phyloP scores from a whole-genome alignment of 2,797 vertebrate species.

The Uromys caudimaculatus region DNA sequence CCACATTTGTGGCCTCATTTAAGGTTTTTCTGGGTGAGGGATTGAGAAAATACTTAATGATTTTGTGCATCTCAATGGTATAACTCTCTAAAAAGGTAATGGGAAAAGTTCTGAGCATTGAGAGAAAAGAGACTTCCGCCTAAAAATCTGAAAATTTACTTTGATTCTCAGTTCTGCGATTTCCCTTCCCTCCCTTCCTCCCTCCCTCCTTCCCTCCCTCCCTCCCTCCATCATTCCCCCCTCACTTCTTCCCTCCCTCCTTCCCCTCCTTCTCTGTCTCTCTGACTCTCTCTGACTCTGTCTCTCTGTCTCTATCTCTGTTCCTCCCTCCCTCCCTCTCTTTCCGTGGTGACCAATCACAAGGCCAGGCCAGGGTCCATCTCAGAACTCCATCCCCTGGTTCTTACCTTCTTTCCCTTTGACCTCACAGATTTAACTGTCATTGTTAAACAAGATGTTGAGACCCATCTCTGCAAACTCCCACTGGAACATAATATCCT shows the following conservation, averaged over 20 bases:
- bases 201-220: rapidly evolving
- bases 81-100: conserved; percentile 1
- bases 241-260: rapidly evolving
- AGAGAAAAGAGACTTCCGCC: conserved; percentile 9
- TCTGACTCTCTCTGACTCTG: no score
- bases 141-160: conserved; percentile 12
- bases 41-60: neutral
- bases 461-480: neutral
- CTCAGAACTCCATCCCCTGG: neutral
- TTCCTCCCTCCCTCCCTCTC: neutral
- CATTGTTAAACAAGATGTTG: neutral
- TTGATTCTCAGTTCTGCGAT: neutral
- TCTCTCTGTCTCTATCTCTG: neutral
- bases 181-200: rapidly evolving
- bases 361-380: neutral
- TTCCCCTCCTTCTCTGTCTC: rapidly evolving
- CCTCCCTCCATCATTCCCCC: no score
- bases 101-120: neutral
- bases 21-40: neutral
- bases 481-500: neutral
- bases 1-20: neutral
- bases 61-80: conserved; percentile 5
- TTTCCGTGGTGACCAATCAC: neutral
- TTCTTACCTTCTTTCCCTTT: neutral
- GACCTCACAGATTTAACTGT: neutral